Evolutionary conservation across 2,888 invertebrate genomes (phyloP), one percentile per base, ranked within the genome.

Genomic region (Biston betularia): DNA sequence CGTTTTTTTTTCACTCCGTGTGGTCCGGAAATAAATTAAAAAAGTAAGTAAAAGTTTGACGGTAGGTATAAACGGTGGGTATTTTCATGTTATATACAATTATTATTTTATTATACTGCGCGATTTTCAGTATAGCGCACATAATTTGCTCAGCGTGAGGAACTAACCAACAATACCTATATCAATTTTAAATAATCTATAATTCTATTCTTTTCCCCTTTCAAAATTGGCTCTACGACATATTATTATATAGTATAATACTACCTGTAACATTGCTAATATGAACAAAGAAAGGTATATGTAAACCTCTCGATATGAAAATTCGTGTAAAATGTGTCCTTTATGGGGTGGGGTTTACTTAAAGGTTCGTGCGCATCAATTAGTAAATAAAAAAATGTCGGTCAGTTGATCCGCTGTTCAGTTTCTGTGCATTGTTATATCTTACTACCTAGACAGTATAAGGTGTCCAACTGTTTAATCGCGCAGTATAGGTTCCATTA

Each of bases 41-140:
- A 53, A 68, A 65, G 68, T 71, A 82, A 79, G 82, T 78, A 65
- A 65, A 61, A 54, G 65, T 66, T 63, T 62, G 61, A 82, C 83
- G 89, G 89, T 90, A 85, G 89, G 90, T 89, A 87, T 80, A 61
- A 46, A 81, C 80, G 87, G 87, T 87, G 81, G 86, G 86, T 86
- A 85, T 85, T 35, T 69, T 68, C 54, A 59, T 65, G 60, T 60
- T 61, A 58, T 60, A 69, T 63, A 72, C 70, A 67, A 52, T 68
- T 69, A 71, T 71, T 56, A 54, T 75, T 40, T 69, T 62, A 35
- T 49, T 65, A 69, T 61, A 73, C 69, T 69, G 53, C 33, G 58
- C 42, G 59, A 57, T 53, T 52, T 46, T 46, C 53, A 59, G 56
- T 46, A 33, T 46, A 34, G 12, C 52, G 38, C 24, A 14, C n/a